These are phyloP conservation scores for Anguilla anguilla DNA, from an alignment of 2,797 vertebrate species.

Conservation along the genomic window DNA sequence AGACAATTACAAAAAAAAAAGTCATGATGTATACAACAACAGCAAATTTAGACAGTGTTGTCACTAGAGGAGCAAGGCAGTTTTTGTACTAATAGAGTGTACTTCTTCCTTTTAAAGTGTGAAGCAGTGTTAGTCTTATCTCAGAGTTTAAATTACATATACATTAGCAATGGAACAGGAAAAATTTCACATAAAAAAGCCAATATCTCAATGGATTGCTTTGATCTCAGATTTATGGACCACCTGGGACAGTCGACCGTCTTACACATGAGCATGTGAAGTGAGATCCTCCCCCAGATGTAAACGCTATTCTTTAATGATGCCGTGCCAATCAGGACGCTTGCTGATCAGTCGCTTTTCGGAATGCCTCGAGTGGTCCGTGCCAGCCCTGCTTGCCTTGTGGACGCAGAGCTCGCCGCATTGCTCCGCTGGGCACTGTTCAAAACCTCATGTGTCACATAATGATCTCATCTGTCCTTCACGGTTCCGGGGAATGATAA, in stretches of 20 bases:
- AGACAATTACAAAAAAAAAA: background rate
- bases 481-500: slow-evolving; percentile 14
- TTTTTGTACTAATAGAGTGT: too few relatives aligned
- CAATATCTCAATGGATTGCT: background rate
- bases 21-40: too few relatives aligned
- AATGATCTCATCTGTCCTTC: slow-evolving; percentile 22
- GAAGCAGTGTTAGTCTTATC: background rate
- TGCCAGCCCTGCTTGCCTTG: slow-evolving; percentile 8
- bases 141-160: background rate
- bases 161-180: background rate
- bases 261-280: background rate
- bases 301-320: background rate
- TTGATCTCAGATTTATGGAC: background rate
- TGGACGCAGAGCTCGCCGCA: background rate
- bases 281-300: background rate
- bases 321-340: background rate
- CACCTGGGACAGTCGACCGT: background rate
- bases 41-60: background rate
- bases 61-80: background rate
- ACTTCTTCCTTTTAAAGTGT: background rate
- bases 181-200: background rate
- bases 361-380: background rate
- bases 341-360: background rate
- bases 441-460: background rate
- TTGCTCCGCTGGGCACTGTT: background rate